Evolutionary conservation across 2,888 invertebrate genomes (phyloP).

Genomic region (Sylvicola cinctus): DNA sequence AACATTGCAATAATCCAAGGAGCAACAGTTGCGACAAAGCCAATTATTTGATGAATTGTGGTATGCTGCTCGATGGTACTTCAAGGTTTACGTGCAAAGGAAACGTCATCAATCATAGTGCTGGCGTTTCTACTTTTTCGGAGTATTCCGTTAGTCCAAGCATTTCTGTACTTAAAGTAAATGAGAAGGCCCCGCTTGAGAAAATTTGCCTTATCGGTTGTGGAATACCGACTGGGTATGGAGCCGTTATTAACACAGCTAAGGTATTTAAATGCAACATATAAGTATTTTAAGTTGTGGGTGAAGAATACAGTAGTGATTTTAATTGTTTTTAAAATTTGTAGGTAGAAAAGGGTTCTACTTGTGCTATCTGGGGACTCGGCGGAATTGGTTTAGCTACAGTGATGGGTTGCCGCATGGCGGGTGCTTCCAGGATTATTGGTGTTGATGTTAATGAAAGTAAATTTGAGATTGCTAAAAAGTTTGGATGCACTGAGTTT

Average conservation of each 20-base stretch:
- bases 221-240: constrained; percentile 78
- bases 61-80: constrained; percentile 75
- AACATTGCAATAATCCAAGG: constrained; percentile 77
- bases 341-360: constrained; percentile 61
- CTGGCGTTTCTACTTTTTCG: constrained; percentile 79
- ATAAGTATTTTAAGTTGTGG: no score
- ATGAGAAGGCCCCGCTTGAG: constrained; percentile 49
- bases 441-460: constrained; percentile 61
- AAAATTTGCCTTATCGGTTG: constrained; percentile 72
- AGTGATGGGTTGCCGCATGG: constrained; percentile 59
- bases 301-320: no score
- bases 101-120: constrained; percentile 58
- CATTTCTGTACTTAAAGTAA: constrained; percentile 74
- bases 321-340: constrained; percentile 21
- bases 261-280: no score
- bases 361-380: constrained; percentile 75
- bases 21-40: constrained; percentile 81
- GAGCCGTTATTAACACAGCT: constrained; percentile 70
- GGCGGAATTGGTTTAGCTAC: constrained; percentile 80
- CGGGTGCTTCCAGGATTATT: constrained; percentile 61
- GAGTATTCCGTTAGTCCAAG: constrained; percentile 79
- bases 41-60: constrained; percentile 55
- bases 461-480: constrained; percentile 48
- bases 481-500: constrained; percentile 78
- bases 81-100: constrained; percentile 44